Base-by-base conservation (phyloP, 1,140 invertebrate species). In the Apis laboriosa region DNA sequence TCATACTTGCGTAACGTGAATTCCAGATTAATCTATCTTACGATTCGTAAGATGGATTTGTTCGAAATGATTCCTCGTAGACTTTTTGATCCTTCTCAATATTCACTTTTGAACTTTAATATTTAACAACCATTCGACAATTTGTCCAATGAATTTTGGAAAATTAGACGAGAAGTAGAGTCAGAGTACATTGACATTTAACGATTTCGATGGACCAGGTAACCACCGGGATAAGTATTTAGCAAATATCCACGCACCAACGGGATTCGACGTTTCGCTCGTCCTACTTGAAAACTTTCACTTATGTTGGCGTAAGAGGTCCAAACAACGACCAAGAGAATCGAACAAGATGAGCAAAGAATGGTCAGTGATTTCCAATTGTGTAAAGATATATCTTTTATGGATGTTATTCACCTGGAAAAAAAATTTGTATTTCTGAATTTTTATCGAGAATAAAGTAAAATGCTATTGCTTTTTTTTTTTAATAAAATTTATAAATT, bases 271-370 rank as follows among this genome's bases (percentile, higher is more conserved):
- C 77, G 53, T 64, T 55, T 80, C 89, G 90, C 87, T 89, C 89
- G 93, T 92, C 92, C 93, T 93, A 94, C 93, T 94, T 94, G 90
- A 87, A 80, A 90, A 94, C 93, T 94, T 94, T 94, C 93, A 94
- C 93, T 94, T 93, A 90, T 80, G 91, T 90, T 93, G 92, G 90
- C 92, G 92, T 93, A 93, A 93, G 92, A 93, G 89, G 86, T 90
- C 89, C 92, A 91, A 90, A 93, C 90, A 90, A 86, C 84, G 66
- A 63, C 71, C 77, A 70, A 70, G 56, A 83, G 79, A 43, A 77
- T 83, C 87, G 79, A 88, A 78, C 68, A 82, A 34, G 82, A 86
- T 63, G 64, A 64, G 72, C 67, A 79, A 67, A 79, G 72, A 75
- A 73, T 43, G 79, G 72, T 85, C 86, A 79, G 60, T 56, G 60